Evolutionary conservation across 2,797 vertebrate genomes (phyloP), one percentile per base, ranked within the genome.

Genomic region (Heteromormyrus szaboi): DNA sequence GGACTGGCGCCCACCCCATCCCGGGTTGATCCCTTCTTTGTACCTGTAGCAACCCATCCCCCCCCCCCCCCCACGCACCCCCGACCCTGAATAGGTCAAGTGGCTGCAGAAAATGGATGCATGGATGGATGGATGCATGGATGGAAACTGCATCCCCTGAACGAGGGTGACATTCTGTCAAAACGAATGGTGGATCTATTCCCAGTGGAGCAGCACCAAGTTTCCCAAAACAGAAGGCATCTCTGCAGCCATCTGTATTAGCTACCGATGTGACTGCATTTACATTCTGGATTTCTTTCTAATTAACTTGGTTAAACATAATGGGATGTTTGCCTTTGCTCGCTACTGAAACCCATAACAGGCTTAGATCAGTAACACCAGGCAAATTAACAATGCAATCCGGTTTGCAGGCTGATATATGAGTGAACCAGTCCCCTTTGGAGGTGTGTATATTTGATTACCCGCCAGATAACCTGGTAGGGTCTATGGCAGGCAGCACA

Each of bases 231-330:
- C 29, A 72, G 65, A 72, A 72, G 65, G 12, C 12, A 6, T 72
- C 65, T 72, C 65, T 19, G 3, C 11, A n/a, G 14, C 48, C 83
- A 29, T 83, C 33, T 81, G 62, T 25, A 14, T 37, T 81, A 46
- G 25, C 8, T 19, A 37, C n/a, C 54, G 37, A 6, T 72, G 65
- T 50, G 11, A 17, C 76, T 37, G 33, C 25, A 54, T 83, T 46
- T 81, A 48, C 22, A 25, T 25, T 62, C n/a, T 37, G 65, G 12
- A 37, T 72, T 72, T 37, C 29, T 90, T 53, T 62, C 87, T 12
- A 72, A 86, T 88, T 88, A 88, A 86, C n/a, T 8, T 12, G 25
- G 89, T 90, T 79, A 59, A 90, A 86, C 22, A 88, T 90, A 81
- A 59, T 76, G 17, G 51, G 59, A 86, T 86, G 7, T 79, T 88